Base-by-base conservation (phyloP, 2,113 vertebrate genomes). In the Saimiri boliviensis region DNA sequence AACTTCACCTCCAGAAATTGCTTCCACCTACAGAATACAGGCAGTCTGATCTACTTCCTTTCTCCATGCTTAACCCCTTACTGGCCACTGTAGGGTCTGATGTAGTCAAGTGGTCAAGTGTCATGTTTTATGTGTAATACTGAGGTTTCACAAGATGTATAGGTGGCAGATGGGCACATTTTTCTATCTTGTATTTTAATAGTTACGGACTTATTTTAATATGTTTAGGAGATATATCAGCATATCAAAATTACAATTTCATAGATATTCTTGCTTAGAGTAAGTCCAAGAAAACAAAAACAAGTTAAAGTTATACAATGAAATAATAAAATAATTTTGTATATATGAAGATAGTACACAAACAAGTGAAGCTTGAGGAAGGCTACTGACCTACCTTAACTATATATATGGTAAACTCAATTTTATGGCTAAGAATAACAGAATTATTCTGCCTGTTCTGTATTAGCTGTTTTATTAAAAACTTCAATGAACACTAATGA, bases 211-310 rank as follows among this genome's bases (percentile, higher is more conserved):
- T 89, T 76, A 63, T 37, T 89, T 94, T 73, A 52, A 86, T 66
- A 86, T 49, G 56, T 23, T 86, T 73, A 81, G 45, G 60, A 63
- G 85, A 89, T 37, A 85, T 21, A 81, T 45, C 30, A 21, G 23
- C 19, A 54, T 40, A 85, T 52, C 32, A 32, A 84, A 94, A 89
- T 3, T 47, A 68, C 81, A 70, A 68, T 81, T 88, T 85, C 25
- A 14, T 8, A 91, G 12, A 47, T 21, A 30, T n/a, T n/a, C 58
- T 45, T 86, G 32, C 63, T 84, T 85, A 68, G 40, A 60, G 77
- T 60, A 93, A 85, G 2, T 17, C 66, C 35, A 93, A 73, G n/a
- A n/a, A 92, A 93, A 90, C 35, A 89, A 77, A 77, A 89, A 5
- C 56, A 77, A 66, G 32, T 47, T 52, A 77, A 92, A 63, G 5